Conservation (phyloP, 2,888 invertebrate genomes). For the Acholoe squamosa region DNA sequence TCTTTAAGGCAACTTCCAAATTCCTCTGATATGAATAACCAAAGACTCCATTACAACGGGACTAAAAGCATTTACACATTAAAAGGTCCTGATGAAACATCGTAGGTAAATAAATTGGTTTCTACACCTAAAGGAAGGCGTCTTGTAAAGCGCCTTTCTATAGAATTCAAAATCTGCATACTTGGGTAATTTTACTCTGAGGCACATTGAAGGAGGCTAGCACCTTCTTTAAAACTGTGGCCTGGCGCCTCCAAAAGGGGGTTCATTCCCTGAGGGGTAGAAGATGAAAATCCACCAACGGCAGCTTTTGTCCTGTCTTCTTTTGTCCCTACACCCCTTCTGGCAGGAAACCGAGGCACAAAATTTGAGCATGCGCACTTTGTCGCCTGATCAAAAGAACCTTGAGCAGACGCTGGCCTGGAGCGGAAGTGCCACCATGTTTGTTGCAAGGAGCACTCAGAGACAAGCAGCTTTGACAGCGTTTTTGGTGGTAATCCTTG, state of each 20-base stretch:
- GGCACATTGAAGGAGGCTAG: not conserved
- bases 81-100: too few relatives aligned
- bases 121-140: too few relatives aligned
- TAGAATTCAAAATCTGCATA: slow-evolving; percentile 27
- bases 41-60: too few relatives aligned
- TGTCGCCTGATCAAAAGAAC: slow-evolving; percentile 60
- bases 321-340: slow-evolving; percentile 47
- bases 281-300: slow-evolving; percentile 50
- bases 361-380: slow-evolving; percentile 59
- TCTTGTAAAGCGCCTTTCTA: not conserved
- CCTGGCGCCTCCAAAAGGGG: slow-evolving; percentile 2
- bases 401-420: slow-evolving; percentile 46
- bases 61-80: too few relatives aligned
- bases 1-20: too few relatives aligned
- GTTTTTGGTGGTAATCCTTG: slow-evolving; percentile 52
- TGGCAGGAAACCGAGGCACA: slow-evolving; percentile 49
- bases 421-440: slow-evolving; percentile 50
- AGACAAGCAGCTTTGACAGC: slow-evolving; percentile 14
- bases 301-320: slow-evolving; percentile 48
- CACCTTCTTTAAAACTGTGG: not conserved
- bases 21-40: too few relatives aligned
- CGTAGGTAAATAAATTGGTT: too few relatives aligned
- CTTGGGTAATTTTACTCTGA: not conserved
- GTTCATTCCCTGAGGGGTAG: not conserved
- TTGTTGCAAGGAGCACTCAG: slow-evolving; percentile 18